Evolutionary conservation across 2,113 vertebrate species (phyloP), one percentile per base, ranked within the genome.

Genomic region (Orycteropus afer): DNA sequence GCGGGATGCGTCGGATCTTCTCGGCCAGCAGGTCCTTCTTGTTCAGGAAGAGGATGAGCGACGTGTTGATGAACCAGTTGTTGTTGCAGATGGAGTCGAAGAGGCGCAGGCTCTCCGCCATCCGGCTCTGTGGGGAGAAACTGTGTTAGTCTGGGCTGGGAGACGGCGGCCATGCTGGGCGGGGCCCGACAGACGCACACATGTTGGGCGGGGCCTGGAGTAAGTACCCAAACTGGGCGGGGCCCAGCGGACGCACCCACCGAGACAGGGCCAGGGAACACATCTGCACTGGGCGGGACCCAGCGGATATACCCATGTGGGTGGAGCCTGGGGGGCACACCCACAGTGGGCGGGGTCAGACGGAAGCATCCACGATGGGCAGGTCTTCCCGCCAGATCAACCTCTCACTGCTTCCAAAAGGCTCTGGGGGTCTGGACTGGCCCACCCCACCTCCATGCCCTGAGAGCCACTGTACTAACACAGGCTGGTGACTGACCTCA

Each of bases 1-100:
- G 98, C 7, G 99, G 99, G 92, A 99, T 99, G 97, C 99, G 99
- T 93, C 99, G 99, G 97, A 99, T 99, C 98, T 99, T 99, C 98
- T 99, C 99, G 1, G 99, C 99, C 98, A 99, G 98, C 98, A 99
- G 99, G 98, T 99, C 99, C 98, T 99, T 99, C 99, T 99, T 99
- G 98, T 99, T 99, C 98, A 99, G 99, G 98, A 99, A 99, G 97
- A 99, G 99, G 97, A 99, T 99, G 97, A 99, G 99, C 2, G 99
- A 99, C 37, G 99, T 99, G 98, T 99, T 99, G 98, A 99, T 99
- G 98, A 99, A 99, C 99, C 99, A 99, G 98, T 99, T 99, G 99
- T 99, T 99, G 99, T 99, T 99, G 98, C 99, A 99, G 98, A 99
- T 99, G 96, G 99, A 99, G 98, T 99, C 99, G 27, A 99, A 99